Conservation (phyloP, 2,113 vertebrate genomes). For the Notothenia rossii region DNA sequence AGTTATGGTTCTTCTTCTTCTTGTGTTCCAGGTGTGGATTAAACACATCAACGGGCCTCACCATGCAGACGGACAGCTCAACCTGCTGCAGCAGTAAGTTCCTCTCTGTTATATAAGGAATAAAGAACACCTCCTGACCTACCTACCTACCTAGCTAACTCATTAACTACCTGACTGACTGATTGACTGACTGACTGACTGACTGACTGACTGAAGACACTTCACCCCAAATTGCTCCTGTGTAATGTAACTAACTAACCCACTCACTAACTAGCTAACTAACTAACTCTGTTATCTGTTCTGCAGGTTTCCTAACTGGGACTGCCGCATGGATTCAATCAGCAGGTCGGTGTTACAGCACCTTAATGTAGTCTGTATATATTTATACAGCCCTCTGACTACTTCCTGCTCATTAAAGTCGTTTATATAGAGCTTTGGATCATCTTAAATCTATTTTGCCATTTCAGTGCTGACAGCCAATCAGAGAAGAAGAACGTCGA, state of each 20-base stretch:
- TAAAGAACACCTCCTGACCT: too few species aligned
- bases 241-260: too few species aligned
- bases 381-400: too few species aligned
- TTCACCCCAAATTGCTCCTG: too few species aligned
- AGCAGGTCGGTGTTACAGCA: conserved; percentile 48
- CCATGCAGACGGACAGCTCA: conserved; percentile 77
- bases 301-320: conserved; percentile 79
- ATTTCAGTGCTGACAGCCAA: conserved; percentile 36
- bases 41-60: conserved; percentile 62
- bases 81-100: conserved; percentile 76
- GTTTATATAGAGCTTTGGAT: too few species aligned
- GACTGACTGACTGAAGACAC: too few species aligned
- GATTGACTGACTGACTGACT: too few species aligned
- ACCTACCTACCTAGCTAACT: too few species aligned
- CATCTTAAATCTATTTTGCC: neutral
- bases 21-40: conserved; percentile 68
- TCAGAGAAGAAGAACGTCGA: conserved; percentile 24
- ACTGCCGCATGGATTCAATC: conserved; percentile 69
- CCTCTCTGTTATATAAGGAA: neutral
- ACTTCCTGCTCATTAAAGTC: too few species aligned
- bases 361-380: too few species aligned
- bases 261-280: too few species aligned
- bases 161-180: too few species aligned
- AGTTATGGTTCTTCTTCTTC: neutral
- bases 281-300: neutral